Evolutionary conservation across 2,113 vertebrate genomes (phyloP).

Genomic region (Anhinga rufa): DNA sequence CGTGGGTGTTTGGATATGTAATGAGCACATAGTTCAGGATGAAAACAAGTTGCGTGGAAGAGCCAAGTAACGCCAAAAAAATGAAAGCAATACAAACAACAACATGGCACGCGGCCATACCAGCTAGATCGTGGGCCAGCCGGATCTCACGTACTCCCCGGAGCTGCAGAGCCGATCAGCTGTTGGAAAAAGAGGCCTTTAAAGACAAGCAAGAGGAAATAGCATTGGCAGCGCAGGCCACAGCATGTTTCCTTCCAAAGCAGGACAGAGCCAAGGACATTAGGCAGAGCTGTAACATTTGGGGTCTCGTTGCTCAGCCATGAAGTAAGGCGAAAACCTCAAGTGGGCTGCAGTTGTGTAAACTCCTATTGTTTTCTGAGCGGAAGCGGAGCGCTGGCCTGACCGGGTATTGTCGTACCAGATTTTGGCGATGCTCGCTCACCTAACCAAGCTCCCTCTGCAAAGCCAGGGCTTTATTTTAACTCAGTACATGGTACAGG

Average conservation of each 20-base stretch:
- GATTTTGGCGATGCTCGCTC: background rate
- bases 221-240: conserved; percentile 11
- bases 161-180: conserved; percentile 49
- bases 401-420: background rate
- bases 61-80: conserved; percentile 53
- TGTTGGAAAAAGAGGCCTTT: conserved; percentile 58
- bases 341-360: conserved; percentile 37
- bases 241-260: conserved; percentile 28
- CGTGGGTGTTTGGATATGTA: conserved; percentile 55
- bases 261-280: conserved; percentile 50
- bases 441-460: background rate
- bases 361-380: conserved; percentile 5
- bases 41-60: conserved; percentile 52
- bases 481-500: background rate
- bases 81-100: conserved; percentile 65
- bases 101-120: conserved; percentile 46
- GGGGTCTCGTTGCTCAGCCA: background rate
- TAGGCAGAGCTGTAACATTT: conserved; percentile 38
- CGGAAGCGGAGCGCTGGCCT: background rate
- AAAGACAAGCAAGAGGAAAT: conserved; percentile 47
- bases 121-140: conserved; percentile 49
- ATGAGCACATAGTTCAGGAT: conserved; percentile 59
- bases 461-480: background rate
- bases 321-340: conserved; percentile 12
- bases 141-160: conserved; percentile 53